phyloP scores from a whole-genome alignment of 2,888 invertebrate genomes.

The Sesamia inferens region DNA sequence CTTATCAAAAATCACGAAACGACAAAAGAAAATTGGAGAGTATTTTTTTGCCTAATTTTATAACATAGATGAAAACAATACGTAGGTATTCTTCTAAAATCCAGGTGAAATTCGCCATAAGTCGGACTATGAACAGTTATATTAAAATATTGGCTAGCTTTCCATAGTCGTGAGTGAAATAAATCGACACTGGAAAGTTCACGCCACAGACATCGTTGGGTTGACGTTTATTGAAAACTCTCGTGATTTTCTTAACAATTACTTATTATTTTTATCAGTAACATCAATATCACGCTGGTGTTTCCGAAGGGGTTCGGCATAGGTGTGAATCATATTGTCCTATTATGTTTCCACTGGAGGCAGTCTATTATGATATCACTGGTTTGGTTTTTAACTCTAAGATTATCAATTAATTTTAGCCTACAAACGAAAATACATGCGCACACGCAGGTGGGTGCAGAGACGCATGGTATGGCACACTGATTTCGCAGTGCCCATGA shows the following conservation, averaged over 20 bases:
- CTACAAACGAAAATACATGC: too few species aligned
- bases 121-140: slow-evolving; percentile 37
- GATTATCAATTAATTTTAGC: too few species aligned
- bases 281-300: neutral
- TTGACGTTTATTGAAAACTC: slow-evolving; percentile 61
- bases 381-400: too few species aligned
- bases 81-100: slow-evolving; percentile 11
- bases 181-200: slow-evolving; percentile 58
- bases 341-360: too few species aligned
- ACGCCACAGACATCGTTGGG: slow-evolving; percentile 30
- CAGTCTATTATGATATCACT: too few species aligned
- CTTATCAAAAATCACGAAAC: neutral
- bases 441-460: too few species aligned
- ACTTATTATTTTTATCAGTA: slow-evolving; percentile 39
- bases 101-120: slow-evolving; percentile 21
- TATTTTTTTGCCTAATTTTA: too few species aligned
- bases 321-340: too few species aligned
- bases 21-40: neutral
- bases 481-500: too few species aligned
- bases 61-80: neutral
- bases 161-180: slow-evolving; percentile 58
- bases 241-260: slow-evolving; percentile 57
- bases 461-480: too few species aligned
- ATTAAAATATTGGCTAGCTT: slow-evolving; percentile 56
- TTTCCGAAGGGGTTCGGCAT: neutral